Evolutionary conservation across 2,113 vertebrate species (phyloP).

Genomic region (Crotalus horridus): DNA sequence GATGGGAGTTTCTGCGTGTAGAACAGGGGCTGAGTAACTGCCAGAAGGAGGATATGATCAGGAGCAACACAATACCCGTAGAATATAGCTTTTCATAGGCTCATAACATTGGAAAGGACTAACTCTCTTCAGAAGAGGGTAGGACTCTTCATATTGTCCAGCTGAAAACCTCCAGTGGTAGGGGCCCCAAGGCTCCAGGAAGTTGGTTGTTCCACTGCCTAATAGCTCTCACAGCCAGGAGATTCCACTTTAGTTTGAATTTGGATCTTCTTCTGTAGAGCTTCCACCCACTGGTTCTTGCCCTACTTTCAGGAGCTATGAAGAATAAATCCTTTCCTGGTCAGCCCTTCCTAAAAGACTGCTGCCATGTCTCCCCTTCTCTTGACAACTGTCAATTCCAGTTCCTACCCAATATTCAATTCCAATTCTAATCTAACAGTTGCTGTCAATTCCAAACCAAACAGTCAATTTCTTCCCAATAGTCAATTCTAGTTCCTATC

Average conservation of each 20-base stretch:
- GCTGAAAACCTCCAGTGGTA: background rate
- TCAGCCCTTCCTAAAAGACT: background rate
- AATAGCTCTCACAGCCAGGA: background rate
- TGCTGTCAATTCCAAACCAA: background rate
- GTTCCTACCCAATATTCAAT: background rate
- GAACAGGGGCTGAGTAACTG: background rate
- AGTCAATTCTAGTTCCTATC: background rate
- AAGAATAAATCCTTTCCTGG: background rate
- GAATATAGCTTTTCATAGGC: background rate
- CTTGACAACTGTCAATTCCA: background rate
- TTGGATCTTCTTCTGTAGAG: background rate
- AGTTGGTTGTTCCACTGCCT: background rate
- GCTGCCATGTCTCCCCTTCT: background rate
- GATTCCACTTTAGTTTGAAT: background rate
- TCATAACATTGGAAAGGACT: background rate
- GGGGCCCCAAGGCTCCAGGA: background rate
- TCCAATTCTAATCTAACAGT: background rate
- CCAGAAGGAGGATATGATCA: background rate
- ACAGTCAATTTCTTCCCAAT: background rate
- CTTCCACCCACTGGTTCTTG: background rate
- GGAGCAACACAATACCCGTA: background rate
- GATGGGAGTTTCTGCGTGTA: background rate
- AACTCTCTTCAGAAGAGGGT: background rate
- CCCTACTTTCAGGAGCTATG: background rate
- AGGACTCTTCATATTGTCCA: background rate